Evolutionary conservation across 2,888 invertebrate species (phyloP), one percentile per base, ranked within the genome.

Genomic region (Clivina fossor): DNA sequence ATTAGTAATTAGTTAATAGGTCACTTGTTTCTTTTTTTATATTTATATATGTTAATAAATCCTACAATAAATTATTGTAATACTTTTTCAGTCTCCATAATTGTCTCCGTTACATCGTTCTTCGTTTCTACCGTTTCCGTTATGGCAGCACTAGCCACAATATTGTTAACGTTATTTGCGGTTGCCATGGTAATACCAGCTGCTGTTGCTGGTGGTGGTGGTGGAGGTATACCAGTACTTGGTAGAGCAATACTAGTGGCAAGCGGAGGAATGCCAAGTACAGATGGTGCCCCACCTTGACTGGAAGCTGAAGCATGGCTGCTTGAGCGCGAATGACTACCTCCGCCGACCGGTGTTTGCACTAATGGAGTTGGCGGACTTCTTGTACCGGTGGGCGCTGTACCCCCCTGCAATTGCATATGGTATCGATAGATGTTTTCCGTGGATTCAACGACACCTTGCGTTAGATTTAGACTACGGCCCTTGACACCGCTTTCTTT

Each of bases 361-460:
- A 86, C 80, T 70, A 84, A 77, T 0, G 86, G 86, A 30, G 82
- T 82, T 0, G 85, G 85, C 2, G 85, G 85, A 58, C 79, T 81
- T 68, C 83, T 80, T 26, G 80, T 79, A 2, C 80, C 78, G 53
- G 80, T 72, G 49, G 77, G 76, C 50, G 76, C 75, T 22, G 76
- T 73, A 58, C 82, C 82, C 46, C 81, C 79, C 55, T 82, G 79
- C 58, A 86, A 72, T 74, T 91, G 91, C 89, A 91, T 90, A 68
- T 90, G 90, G 74, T 89, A 81, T 74, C 87, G 82, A 77, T 89
- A 85, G 64, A 86, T 85, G 67, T 86, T 86, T 67, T 86, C 85
- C 0, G 91, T 92, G 62, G 88, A 88, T 66, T 87, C 87, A 8
- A 91, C 86, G 41, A 90, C 87, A 38, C 91, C 91, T 78, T 79